Conservation (phyloP, 2,113 vertebrate genomes). For the Nycticryphes semicollaris region DNA sequence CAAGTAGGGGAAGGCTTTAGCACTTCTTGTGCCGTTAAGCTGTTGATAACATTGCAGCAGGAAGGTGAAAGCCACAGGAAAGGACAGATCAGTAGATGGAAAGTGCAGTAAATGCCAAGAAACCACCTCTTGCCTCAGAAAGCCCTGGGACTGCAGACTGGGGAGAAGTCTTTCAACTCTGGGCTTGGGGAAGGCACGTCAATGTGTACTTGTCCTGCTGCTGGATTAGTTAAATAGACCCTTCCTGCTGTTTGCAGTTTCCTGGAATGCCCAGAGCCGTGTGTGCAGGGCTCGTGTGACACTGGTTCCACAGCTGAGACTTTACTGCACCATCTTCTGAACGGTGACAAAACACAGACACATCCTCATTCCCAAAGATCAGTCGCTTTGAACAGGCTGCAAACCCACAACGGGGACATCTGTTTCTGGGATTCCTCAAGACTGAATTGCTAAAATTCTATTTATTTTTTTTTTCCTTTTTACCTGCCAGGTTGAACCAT, state of each 20-base stretch:
- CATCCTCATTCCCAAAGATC: too few relatives aligned
- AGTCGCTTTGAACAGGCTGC: background rate
- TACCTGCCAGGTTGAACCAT: conserved; percentile 85
- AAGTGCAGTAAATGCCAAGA: background rate
- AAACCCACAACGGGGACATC: rapidly evolving
- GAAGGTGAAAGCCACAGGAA: background rate
- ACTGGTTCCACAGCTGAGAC: too few relatives aligned
- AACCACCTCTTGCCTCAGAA: background rate
- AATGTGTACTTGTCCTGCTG: background rate
- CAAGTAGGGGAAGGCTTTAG: background rate
- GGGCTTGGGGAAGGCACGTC: background rate
- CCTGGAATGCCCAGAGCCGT: background rate
- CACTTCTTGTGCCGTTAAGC: rapidly evolving
- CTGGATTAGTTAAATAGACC: too few relatives aligned
- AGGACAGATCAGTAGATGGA: background rate
- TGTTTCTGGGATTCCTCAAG: rapidly evolving
- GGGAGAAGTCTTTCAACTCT: background rate
- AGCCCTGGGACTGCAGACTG: background rate
- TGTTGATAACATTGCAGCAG: background rate
- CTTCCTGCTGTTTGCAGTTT: background rate
- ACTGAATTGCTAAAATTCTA: background rate
- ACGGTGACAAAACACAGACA: too few relatives aligned
- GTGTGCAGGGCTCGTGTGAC: background rate
- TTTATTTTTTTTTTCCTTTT: too few relatives aligned
- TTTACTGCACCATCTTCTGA: background rate